Conservation (phyloP, 1,140 invertebrate genomes). For the Himalopsyche phryganea region DNA sequence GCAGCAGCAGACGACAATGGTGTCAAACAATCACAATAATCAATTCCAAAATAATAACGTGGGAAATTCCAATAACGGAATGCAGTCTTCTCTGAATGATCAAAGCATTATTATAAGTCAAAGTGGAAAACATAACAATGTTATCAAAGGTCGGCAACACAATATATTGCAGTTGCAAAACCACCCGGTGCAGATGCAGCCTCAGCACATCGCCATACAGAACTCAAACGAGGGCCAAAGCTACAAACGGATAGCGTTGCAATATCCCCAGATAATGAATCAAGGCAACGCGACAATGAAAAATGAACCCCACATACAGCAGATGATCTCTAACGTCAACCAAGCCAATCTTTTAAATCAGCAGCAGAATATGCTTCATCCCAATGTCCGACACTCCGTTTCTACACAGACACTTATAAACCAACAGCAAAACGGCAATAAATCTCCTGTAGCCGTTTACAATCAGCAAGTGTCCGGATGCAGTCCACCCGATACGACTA, state of each 20-base stretch:
- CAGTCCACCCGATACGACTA: slow-evolving; percentile 75
- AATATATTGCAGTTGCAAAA: slow-evolving; percentile 31
- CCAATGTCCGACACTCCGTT: slow-evolving; percentile 60
- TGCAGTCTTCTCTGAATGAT: slow-evolving; percentile 52
- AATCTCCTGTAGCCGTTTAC: slow-evolving; percentile 54
- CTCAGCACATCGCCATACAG: slow-evolving; percentile 29
- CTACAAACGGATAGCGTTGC: slow-evolving; percentile 27
- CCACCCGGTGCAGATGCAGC: slow-evolving; percentile 26
- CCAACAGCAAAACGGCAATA: slow-evolving; percentile 55
- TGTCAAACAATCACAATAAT: slow-evolving; percentile 65
- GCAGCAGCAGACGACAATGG: slow-evolving; percentile 61
- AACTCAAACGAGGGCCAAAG: slow-evolving; percentile 21
- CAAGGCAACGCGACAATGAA: slow-evolving; percentile 26
- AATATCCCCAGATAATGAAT: slow-evolving; percentile 28
- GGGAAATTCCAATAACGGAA: slow-evolving; percentile 19
- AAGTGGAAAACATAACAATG: slow-evolving; percentile 35
- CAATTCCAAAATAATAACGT: slow-evolving; percentile 31
- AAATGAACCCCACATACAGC: slow-evolving; percentile 24
- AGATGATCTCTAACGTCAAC: slow-evolving; percentile 38
- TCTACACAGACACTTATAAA: slow-evolving; percentile 70
- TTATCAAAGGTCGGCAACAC: slow-evolving; percentile 20
- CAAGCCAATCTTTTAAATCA: slow-evolving; percentile 40
- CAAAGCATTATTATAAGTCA: slow-evolving; percentile 39
- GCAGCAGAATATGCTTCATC: slow-evolving; percentile 34
- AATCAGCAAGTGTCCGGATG: slow-evolving; percentile 44